Evolutionary conservation across 2,797 vertebrate genomes (phyloP).

Genomic region (Staurois parvus): DNA sequence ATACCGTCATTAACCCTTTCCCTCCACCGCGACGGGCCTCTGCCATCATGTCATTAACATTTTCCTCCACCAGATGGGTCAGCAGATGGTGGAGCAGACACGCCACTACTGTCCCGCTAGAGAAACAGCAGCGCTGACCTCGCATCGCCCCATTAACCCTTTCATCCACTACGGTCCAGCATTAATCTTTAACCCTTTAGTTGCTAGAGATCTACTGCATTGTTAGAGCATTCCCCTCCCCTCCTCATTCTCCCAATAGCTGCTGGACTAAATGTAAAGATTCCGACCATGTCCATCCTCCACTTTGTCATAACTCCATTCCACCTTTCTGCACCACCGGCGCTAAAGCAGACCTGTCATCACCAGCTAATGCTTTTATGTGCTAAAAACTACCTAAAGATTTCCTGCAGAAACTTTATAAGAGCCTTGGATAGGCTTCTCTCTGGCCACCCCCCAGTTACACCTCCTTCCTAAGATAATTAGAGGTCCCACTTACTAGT

Average conservation of each 20-base stretch:
- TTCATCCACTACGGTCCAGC: slow-evolving; percentile 20
- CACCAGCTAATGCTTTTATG: not conserved
- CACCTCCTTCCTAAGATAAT: too few relatives aligned
- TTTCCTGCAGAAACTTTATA: not conserved
- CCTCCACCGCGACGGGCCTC: too few relatives aligned
- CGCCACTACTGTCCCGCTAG: too few relatives aligned
- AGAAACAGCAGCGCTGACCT: slow-evolving; percentile 13
- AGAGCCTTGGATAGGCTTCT: not conserved
- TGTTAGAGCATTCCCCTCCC: slow-evolving; percentile 8
- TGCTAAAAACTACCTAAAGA: not conserved
- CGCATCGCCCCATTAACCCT: slow-evolving; percentile 18
- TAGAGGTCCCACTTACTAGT: too few relatives aligned
- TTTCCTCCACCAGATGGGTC: too few relatives aligned
- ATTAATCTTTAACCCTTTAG: slow-evolving; percentile 51
- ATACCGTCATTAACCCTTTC: too few relatives aligned
- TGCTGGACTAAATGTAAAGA: too few relatives aligned
- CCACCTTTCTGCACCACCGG: not conserved
- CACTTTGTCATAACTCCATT: not conserved
- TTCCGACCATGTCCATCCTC: too few relatives aligned
- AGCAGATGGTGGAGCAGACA: too few relatives aligned
- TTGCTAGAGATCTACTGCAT: slow-evolving; percentile 34
- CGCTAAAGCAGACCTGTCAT: not conserved
- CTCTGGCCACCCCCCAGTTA: not conserved
- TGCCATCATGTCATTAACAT: too few relatives aligned
- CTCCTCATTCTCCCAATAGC: too few relatives aligned